Conservation (phyloP, 2,888 invertebrate genomes). For the Rhopalosiphum nymphaeae region DNA sequence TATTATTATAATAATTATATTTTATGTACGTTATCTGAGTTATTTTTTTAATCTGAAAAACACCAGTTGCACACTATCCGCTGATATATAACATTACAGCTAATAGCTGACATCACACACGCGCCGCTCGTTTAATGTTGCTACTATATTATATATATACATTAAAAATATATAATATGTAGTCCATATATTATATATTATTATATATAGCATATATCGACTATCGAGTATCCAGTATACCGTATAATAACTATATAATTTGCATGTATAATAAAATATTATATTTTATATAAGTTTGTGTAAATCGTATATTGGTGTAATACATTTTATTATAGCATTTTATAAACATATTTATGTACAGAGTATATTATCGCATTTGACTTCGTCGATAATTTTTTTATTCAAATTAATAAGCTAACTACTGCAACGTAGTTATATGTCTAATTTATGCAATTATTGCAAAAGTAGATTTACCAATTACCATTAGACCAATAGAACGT, state of each 20-base stretch:
- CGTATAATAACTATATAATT: not conserved
- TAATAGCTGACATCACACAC: not conserved
- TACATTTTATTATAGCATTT: not conserved
- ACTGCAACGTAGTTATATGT: not conserved
- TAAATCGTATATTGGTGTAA: not conserved
- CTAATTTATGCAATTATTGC: not conserved
- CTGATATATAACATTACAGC: not conserved
- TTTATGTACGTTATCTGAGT: not conserved
- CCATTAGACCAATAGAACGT: not conserved
- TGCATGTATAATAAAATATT: not conserved
- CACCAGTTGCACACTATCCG: not conserved
- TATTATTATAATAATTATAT: not conserved
- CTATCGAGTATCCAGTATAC: not conserved
- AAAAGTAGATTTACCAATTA: not conserved
- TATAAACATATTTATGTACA: not conserved
- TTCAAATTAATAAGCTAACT: not conserved
- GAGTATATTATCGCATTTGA: not conserved
- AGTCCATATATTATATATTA: not conserved
- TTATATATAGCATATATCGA: not conserved
- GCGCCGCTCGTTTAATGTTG: not conserved
- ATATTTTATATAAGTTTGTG: not conserved
- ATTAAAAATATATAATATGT: not conserved
- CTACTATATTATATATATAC: not conserved
- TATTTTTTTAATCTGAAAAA: slow-evolving; percentile 4
- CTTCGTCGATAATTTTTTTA: not conserved